phyloP scores from a whole-genome alignment of 2,797 vertebrate genomes.

The Hydrophis major region DNA sequence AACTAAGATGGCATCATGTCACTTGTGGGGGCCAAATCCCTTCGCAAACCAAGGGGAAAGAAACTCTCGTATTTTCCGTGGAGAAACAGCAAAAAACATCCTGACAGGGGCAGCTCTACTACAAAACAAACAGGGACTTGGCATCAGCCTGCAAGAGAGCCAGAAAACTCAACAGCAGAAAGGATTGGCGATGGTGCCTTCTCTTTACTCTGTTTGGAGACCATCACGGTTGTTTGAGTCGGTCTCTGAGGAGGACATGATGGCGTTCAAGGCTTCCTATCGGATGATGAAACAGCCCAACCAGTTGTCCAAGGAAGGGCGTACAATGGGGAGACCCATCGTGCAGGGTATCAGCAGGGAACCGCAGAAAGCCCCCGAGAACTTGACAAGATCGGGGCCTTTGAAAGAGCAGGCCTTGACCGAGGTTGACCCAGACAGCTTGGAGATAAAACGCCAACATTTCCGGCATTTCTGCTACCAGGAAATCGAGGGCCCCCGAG shows the following conservation, averaged over 20 bases:
- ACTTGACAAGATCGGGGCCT: not conserved
- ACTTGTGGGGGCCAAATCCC: not conserved
- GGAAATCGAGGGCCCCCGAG: not conserved
- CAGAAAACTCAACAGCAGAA: not conserved
- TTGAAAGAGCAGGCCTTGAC: not conserved
- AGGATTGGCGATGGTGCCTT: not conserved
- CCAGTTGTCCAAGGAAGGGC: not conserved
- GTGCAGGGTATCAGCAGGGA: not conserved
- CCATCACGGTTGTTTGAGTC: not conserved
- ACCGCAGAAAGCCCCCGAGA: not conserved
- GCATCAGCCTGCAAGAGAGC: not conserved
- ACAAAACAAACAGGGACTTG: not conserved
- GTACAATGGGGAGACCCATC: not conserved
- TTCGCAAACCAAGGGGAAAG: not conserved
- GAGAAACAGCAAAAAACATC: not conserved
- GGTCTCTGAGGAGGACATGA: not conserved
- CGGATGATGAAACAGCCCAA: not conserved
- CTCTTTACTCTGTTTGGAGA: not conserved
- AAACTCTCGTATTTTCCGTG: not conserved
- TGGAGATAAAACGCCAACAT: not conserved
- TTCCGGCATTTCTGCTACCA: constrained; percentile 23
- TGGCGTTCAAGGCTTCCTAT: not conserved
- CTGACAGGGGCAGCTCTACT: not conserved
- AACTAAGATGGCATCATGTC: not conserved
- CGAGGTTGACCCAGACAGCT: not conserved